Evolutionary conservation across 2,797 vertebrate species (phyloP), one percentile per base, ranked within the genome.

Genomic region (Synaphobranchus kaupii): DNA sequence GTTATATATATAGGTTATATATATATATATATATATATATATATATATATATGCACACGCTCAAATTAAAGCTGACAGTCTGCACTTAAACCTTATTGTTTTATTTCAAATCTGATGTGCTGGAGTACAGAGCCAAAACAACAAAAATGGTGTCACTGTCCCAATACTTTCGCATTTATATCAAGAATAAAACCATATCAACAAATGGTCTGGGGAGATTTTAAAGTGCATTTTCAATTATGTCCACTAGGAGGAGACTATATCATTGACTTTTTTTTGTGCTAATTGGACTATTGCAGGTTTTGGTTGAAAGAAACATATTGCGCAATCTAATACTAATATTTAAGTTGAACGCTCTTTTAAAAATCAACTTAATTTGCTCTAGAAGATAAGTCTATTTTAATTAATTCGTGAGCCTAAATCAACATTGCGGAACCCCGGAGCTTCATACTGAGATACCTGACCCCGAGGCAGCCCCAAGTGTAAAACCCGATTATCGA

Each of bases 211-310:
- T n/a, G 44, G 78, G 9, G 47, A 34, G 39, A 81, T 48, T 81
- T 81, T 6, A 25, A 48, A 63, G 4, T 83, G 81, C 28, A 54
- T 48, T 83, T 66, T 66, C n/a, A 63, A 58, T 48, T 22, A 50
- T 66, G 28, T 34, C 86, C 82, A 52, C 86, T 76, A 56, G 81
- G 66, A 73, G 81, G 86, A 87, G 86, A 87, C 52, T 9, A 47
- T 31, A 84, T 47, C 63, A 73, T n/a, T 56, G 28, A 22, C 17
- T 39, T 71, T 47, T 28, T 15, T 52, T 73, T 76, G 39, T 28
- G n/a, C 31, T 76, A 17, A 17, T 34, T 71, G 17, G 3, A 50
- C 54, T 4, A 10, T 68, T 85, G 31, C 34, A 68, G 25, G 10
- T 47, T 66, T 68, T 68, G 4, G 34, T 85, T 85, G 22, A 31